Percentiles rank a stretch among this genome's conserved stretches.
Conservation (phyloP, 64 coral and sea anemone genomes). For the Pocillopora verrucosa region DNA sequence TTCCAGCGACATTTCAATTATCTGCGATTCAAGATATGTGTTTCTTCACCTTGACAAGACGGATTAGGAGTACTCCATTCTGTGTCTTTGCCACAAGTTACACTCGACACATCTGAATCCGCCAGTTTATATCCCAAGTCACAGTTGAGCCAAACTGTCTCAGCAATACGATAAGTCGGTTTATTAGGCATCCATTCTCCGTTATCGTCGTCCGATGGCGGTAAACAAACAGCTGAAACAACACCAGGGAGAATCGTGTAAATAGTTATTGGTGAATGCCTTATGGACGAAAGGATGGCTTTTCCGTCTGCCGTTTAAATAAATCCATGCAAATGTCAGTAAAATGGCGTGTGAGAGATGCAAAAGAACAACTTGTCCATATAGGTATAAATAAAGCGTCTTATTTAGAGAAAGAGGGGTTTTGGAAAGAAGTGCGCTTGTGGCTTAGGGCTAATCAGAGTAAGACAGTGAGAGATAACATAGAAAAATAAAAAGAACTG, state of each 20-base stretch:
- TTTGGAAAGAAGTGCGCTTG: too few species aligned
- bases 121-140: conserved; percentile 22
- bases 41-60: conserved; percentile 4
- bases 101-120: not conserved
- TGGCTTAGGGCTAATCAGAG: too few species aligned
- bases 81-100: conserved; percentile 38
- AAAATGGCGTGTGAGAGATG: too few species aligned
- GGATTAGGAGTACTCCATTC: conserved; percentile 16
- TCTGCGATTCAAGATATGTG: not conserved
- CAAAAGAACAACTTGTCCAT: too few species aligned
- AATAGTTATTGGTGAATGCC: not conserved
- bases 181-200: conserved; percentile 41
- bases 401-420: too few species aligned
- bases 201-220: conserved; percentile 8
- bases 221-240: conserved; percentile 49
- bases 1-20: not conserved
- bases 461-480: too few species aligned
- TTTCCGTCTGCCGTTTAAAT: too few species aligned
- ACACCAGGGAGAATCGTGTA: not conserved
- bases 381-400: too few species aligned
- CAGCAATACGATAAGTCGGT: conserved; percentile 7
- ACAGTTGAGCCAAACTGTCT: conserved; percentile 33
- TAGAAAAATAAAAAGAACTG: too few species aligned
- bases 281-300: too few species aligned
- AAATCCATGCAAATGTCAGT: too few species aligned